Evolutionary conservation across 92 coral and sea anemone species (phyloP), one percentile per base, ranked within the genome.

Genomic region (Umimayanthus chanpuru): DNA sequence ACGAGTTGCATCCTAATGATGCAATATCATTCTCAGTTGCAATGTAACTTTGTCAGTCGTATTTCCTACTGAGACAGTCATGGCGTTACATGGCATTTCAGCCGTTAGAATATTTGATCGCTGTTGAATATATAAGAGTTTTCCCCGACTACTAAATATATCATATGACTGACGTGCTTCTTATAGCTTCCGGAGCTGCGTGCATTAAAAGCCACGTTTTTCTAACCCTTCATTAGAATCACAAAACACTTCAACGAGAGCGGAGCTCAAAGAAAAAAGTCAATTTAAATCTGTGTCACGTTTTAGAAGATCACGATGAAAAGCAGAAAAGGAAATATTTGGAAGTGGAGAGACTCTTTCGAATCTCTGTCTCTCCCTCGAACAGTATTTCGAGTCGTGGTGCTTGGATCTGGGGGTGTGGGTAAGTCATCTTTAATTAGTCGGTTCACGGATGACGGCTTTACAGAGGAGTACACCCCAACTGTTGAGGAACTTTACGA

Each of bases 401-500:
- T 94, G 6, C 94, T 97, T 14, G 99, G 99, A 15, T 91, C 99
- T 2, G 94, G 98, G 28, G 98, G 99, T 38, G 99, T 97, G 23
- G 99, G 99, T 4, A 97, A 97, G 76, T 95, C 98, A 14, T 94
- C 98, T 43, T 93, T 97, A 20, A 90, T 95, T 28, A 83, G 89
- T 61, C 93, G 95, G n/a, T 97, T 94, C 79, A 94, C 93, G 14
- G 88, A 76, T 39, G 91, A 92, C 77, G 90, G 80, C 43, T 97
- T 97, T 76, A 88, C 94, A 10, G 94, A 89, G 47, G 77, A 88
- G 39, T 94, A 97, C 83, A 80, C 79, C 1, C 99, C 99, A 9
- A 97, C 99, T 6, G 96, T 96, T 30, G 98, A 94, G 73, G 98
- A 97, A 61, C 82, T 96, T 53, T 97, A 95, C 89, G 98, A 95